Evolutionary conservation across 2,113 vertebrate genomes (phyloP).

Genomic region (Oreochromis tanganicae): DNA sequence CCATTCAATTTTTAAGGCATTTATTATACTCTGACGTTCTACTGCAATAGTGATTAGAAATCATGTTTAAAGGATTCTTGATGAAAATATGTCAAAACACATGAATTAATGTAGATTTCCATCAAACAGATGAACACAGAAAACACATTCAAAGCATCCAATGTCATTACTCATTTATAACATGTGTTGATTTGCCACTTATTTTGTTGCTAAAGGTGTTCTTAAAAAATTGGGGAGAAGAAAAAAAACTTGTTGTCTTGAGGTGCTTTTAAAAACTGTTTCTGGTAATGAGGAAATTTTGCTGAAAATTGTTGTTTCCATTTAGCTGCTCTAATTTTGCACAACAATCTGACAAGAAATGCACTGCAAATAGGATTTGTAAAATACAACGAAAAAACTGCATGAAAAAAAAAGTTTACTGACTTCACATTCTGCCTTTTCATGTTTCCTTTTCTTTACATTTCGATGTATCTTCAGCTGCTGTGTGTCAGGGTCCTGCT

Average conservation of each 20-base stretch:
- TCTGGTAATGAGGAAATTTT: slow-evolving; percentile 39
- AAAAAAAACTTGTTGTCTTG: slow-evolving; percentile 3
- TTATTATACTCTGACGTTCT: background rate
- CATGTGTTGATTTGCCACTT: background rate
- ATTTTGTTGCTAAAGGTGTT: slow-evolving; percentile 12
- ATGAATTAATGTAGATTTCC: background rate
- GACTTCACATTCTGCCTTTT: background rate
- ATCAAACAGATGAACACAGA: background rate
- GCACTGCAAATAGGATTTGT: background rate
- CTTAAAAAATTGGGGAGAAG: background rate
- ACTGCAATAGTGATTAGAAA: background rate
- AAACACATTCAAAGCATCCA: background rate
- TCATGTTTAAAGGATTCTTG: background rate
- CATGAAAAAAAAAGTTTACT: background rate
- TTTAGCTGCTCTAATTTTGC: slow-evolving; percentile 31
- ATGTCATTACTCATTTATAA: background rate
- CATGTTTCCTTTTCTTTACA: slow-evolving; percentile 5
- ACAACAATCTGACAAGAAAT: slow-evolving; percentile 29
- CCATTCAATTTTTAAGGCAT: background rate
- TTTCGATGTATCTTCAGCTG: slow-evolving; percentile 22
- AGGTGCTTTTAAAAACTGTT: slow-evolving; percentile 13
- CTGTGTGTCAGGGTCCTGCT: slow-evolving; percentile 2
- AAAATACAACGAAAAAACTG: background rate
- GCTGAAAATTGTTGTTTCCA: slow-evolving; percentile 34
- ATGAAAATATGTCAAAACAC: background rate